Evolutionary conservation across 2,888 invertebrate genomes (phyloP), one percentile per base, ranked within the genome.

Genomic region (Ormyrus pomaceus): DNA sequence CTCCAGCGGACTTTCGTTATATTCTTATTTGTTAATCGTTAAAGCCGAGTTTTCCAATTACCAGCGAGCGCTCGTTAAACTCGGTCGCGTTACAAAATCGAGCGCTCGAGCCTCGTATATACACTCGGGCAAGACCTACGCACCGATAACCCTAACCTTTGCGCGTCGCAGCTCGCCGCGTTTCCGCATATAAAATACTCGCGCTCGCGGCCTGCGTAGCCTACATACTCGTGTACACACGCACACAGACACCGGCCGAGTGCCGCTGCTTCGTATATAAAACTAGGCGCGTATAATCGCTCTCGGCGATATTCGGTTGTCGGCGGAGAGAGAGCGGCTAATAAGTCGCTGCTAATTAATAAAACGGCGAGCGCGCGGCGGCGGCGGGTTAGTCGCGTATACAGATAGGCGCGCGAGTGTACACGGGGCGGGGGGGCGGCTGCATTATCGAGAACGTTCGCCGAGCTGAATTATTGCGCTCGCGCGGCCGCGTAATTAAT

Each of bases 61-160:
- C 19, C 19, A 13, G 13, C 19, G 19, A 19, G 19, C 19, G 19
- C 19, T 19, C 19, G 19, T 19, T 19, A 19, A 19, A 19, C 19
- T 19, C 19, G 19, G 19, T 1, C 19, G 19, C 19, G 19, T 19
- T 19, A 19, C 19, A 19, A 19, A 19, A 19, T 19, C 19, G 19
- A 1, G 19, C 19, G 19, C 19, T 13, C 13, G n/a, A n/a, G 13
- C 13, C 13, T 0, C 13, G 13, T 13, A 13, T 13, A 13, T 13
- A 13, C 13, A 13, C 19, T 19, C 19, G 19, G 19, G 48, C 48
- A 1, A 64, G 64, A 50, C 64, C 19, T n/a, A 62, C 62, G 62
- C 62, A 62, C 62, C 71, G 72, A 73, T 78, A 72, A 78, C 59
- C 72, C 66, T 78, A 72, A 78, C 66, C 66, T 68, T 78, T 72